Evolutionary conservation across 1,140 invertebrate species (phyloP).

Genomic region (Orussus abietinus): DNA sequence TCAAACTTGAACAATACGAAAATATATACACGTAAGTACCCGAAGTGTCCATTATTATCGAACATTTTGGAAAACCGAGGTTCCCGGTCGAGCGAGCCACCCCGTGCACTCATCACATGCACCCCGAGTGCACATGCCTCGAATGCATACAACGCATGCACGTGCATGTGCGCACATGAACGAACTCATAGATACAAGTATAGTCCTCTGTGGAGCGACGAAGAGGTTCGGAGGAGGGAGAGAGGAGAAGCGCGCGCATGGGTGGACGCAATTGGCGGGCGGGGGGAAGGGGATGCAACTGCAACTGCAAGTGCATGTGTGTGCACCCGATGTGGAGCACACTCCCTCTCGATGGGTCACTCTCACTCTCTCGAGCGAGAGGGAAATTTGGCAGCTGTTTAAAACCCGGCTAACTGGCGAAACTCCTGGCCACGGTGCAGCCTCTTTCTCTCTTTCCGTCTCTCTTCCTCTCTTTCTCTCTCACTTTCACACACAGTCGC

Average conservation of each 20-base stretch:
- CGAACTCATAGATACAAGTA: conserved; percentile 3
- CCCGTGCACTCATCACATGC: conserved; percentile 3
- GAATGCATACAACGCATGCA: conserved; percentile 2
- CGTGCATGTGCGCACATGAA: neutral
- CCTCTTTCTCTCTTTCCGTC: conserved; percentile 3
- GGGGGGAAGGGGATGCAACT: no score
- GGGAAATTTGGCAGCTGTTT: conserved; percentile 54
- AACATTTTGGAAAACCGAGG: no score
- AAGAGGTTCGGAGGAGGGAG: neutral
- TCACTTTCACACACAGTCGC: neutral
- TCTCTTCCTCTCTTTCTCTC: neutral
- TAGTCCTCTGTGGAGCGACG: no score
- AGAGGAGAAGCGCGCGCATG: conserved; percentile 26
- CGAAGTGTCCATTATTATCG: no score
- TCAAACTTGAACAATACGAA: no score
- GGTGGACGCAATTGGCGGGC: conserved; percentile 28
- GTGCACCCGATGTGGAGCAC: conserved; percentile 40
- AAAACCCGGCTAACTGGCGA: conserved; percentile 46
- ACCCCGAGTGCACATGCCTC: neutral
- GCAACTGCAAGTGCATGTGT: conserved; percentile 19
- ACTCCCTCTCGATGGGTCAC: conserved; percentile 51
- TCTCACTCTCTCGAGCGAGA: conserved; percentile 49
- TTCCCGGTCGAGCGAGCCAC: conserved; percentile 20
- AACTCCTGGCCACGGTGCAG: no score
- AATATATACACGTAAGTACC: no score